Evolutionary conservation across 2,888 invertebrate species (phyloP), one percentile per base, ranked within the genome.

Genomic region (Molanna angustata): DNA sequence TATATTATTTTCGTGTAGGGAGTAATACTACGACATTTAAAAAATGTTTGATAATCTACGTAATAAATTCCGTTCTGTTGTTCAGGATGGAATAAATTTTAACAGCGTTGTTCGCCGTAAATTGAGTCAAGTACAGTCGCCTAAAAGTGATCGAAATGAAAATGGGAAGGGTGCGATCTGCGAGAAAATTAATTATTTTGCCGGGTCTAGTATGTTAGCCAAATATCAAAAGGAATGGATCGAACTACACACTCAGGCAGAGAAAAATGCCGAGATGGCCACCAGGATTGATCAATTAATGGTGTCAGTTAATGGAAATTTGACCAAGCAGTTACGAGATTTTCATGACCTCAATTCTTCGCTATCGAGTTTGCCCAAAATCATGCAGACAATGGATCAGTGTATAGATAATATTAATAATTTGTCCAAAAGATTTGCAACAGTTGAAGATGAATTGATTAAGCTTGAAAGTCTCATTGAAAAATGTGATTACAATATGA

Each of bases 211-310:
- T 57, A 70, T 88, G 56, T 68, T 89, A 42, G 80, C 82, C 57
- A 82, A 84, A 67, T 88, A 84, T 67, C 86, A 88, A 66, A 72
- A 81, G 41, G 75, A 85, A 57, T 90, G 89, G 89, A 80, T 78
- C 14, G 80, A 83, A 61, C 66, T 88, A 40, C 88, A 88, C 60
- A 76, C 79, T 58, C 74, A 82, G 53, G 83, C 86, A 1, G 87
- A 88, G 61, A 75, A 73, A 45, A 89, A 86, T 65, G 86, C 87
- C 6, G 79, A 71, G 62, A 74, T 74, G 42, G 84, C 82, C 1
- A 80, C 80, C 3, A 67, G 73, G 53, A 71, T 78, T 3, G 81
- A 77, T 57, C 71, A 67, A 66, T 57, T 72, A 19, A 71, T 77
- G 35, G 32, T 67, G 39, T 69, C 73, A 39, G 59, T 77, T 20